These are phyloP conservation scores for Aphaenogaster ashmeadi DNA, from an alignment of 1,140 invertebrate species.

Conservation along the genomic window DNA sequence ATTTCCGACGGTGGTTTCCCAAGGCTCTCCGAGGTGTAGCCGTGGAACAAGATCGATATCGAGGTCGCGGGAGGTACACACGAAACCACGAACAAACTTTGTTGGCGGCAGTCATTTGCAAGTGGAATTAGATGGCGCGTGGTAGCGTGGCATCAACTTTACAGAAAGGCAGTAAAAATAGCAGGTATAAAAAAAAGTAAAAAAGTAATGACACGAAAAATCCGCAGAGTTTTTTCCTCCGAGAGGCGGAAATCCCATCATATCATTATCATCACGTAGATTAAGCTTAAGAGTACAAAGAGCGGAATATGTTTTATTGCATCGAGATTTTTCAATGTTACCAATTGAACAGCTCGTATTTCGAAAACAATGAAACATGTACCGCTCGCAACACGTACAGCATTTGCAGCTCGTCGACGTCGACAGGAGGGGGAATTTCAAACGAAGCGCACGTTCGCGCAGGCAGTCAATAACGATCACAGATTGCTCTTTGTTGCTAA, in stretches of 20 bases:
- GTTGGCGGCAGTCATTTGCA: conserved; percentile 43
- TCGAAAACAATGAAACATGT: neutral
- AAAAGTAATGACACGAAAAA: neutral
- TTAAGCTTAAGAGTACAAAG: neutral
- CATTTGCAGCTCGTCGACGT: neutral
- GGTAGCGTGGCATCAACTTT: neutral
- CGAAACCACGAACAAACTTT: conserved; percentile 48
- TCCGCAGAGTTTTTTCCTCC: neutral
- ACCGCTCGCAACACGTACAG: neutral
- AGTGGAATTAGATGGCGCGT: conserved; percentile 16
- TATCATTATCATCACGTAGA: neutral
- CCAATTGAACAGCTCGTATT: conserved; percentile 2
- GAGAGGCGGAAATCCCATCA: neutral
- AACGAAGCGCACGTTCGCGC: conserved; percentile 8
- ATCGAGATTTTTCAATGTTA: neutral
- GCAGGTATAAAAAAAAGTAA: neutral
- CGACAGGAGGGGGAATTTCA: conserved; percentile 6
- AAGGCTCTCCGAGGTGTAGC: conserved; percentile 25
- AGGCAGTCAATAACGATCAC: conserved; percentile 38
- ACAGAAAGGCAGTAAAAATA: neutral
- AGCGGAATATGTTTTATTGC: neutral
- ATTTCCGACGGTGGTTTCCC: conserved; percentile 62
- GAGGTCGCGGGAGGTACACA: neutral
- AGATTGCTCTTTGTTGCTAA: conserved; percentile 53
- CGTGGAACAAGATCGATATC: conserved; percentile 64